Percentiles rank a stretch among this genome's conserved stretches.
These are phyloP conservation scores for Lutraria rhynchaena DNA, from an alignment of 1,140 invertebrate species.

Conservation along the genomic window DNA sequence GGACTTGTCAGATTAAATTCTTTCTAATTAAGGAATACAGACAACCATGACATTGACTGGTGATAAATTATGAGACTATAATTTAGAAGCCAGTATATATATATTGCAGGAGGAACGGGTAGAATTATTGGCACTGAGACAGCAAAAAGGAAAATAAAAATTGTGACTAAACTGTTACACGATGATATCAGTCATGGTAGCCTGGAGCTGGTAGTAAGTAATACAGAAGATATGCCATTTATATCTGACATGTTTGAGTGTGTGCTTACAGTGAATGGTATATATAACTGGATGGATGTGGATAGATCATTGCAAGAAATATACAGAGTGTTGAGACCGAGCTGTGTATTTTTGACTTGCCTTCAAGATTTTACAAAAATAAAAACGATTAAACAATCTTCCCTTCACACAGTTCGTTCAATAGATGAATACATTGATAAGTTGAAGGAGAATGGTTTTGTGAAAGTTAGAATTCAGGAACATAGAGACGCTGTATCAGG, in stretches of 20 bases:
- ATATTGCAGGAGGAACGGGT: conserved; percentile 14
- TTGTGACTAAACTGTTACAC: not conserved
- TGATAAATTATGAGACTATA: too few species aligned
- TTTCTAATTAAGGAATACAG: too few species aligned
- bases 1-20: too few species aligned
- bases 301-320: conserved; percentile 15
- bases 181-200: conserved; percentile 6
- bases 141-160: not conserved
- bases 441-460: conserved; percentile 26
- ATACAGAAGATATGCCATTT: not conserved
- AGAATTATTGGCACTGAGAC: conserved; percentile 31
- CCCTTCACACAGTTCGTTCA: too few species aligned
- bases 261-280: conserved; percentile 28
- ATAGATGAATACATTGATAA: conserved; percentile 6
- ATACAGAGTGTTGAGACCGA: conserved; percentile 18
- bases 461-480: conserved; percentile 25
- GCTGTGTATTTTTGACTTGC: conserved; percentile 29
- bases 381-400: not conserved
- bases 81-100: too few species aligned
- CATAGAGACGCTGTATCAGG: conserved; percentile 35
- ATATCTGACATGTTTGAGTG: conserved; percentile 37
- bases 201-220: not conserved
- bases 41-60: too few species aligned
- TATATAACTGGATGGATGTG: conserved; percentile 12
- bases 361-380: conserved; percentile 5